These are phyloP conservation scores for Drosophila ironensis DNA, from an alignment of 1,140 invertebrate species.

Conservation along the genomic window DNA sequence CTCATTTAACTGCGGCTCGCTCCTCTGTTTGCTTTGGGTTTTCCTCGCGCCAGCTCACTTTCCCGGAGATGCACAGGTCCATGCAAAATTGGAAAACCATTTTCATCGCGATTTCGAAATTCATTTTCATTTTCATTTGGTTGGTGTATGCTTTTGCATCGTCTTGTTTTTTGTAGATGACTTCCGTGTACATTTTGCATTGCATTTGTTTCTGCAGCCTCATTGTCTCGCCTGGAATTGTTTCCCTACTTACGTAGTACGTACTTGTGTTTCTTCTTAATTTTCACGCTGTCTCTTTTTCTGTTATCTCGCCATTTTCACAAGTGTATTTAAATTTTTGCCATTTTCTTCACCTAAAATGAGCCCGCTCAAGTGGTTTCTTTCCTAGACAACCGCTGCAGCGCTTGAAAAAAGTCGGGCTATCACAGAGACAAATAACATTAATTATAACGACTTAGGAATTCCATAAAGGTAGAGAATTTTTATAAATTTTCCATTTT, in stretches of 20 bases:
- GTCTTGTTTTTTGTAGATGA: conserved; percentile 2
- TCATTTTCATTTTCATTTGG: background rate
- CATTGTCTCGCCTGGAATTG: conserved; percentile 52
- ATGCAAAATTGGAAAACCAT: conserved; percentile 38
- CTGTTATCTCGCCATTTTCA: conserved; percentile 9
- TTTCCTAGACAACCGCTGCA: too few species aligned
- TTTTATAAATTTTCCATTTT: conserved; percentile 8
- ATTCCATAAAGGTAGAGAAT: too few species aligned
- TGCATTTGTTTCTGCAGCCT: conserved; percentile 39
- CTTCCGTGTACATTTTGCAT: conserved; percentile 38
- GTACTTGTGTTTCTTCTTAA: too few species aligned
- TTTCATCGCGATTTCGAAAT: conserved; percentile 38
- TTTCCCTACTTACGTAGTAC: conserved; percentile 27
- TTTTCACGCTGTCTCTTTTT: conserved; percentile 1
- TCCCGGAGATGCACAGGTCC: conserved; percentile 14
- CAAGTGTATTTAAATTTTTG: conserved; percentile 29
- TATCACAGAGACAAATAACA: too few species aligned
- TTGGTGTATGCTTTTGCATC: too few species aligned
- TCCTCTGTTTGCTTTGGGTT: background rate
- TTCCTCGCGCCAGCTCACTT: conserved; percentile 23
- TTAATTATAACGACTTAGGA: too few species aligned
- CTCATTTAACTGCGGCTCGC: conserved; percentile 43
- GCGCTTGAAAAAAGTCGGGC: too few species aligned
- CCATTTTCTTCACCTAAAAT: too few species aligned
- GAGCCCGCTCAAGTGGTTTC: too few species aligned